Evolutionary conservation across 2,888 invertebrate species (phyloP), one percentile per base, ranked within the genome.

Genomic region (Entomobrya multifasciata): DNA sequence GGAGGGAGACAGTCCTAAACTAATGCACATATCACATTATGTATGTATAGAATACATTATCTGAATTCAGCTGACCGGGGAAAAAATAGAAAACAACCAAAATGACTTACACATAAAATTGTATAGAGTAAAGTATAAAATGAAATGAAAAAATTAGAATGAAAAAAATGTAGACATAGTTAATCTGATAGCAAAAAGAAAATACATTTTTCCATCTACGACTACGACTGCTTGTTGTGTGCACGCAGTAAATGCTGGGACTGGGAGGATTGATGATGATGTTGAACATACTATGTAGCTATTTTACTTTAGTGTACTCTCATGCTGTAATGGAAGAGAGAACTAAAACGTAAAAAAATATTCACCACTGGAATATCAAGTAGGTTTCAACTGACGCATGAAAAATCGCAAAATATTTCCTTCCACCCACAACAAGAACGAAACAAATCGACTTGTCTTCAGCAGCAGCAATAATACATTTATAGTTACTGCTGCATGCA

Each of bases 331-430:
- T 36, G 36, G 36, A 8, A 36, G 36, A 36, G 36, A 36, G 36
- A 22, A 27, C 17, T 49, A 10, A 25, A 78, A 62, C 60, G 44
- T 25, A 22, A 44, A 47, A 62, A 44, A 62, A 25, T 27, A 30
- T 79, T 60, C 80, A 67, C 80, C 52, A 62, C 27, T 67, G 36
- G 67, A 80, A 80, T 80, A 80, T 80, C 80, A 80, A 80, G 67
- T 80, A 67, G 67, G 67, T 67, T 67, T 55, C 52, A 67, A 67
- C 52, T 80, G 80, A 80, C 80, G 80, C 80, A 80, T 80, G 80
- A 80, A 80, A 80, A 80, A 80, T 80, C 67, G 80, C 47, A 62
- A 52, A 67, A 49, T 67, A 52, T 67, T 80, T 67, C 55, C 67
- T 78, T 80, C 80, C 80, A 52, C 80, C 80, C 80, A 80, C 80